A percentile compares a stretch with the other conserved stretches of the same genome.
Evolutionary conservation across 2,113 vertebrate species (phyloP).

Genomic region (Emydocephalus ijimae): DNA sequence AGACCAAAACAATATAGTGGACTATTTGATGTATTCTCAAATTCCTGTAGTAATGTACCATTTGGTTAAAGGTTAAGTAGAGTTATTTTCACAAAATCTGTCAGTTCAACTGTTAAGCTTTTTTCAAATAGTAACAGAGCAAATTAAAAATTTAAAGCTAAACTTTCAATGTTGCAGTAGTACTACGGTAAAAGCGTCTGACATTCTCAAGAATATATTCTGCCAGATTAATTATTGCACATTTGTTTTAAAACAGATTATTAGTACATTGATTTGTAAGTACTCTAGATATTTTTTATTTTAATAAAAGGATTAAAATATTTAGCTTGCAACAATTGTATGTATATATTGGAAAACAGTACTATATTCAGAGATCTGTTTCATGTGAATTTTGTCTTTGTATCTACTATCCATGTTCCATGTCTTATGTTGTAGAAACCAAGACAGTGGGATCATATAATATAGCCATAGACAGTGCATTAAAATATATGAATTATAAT

Average conservation of each 20-base stretch:
- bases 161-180: not conserved
- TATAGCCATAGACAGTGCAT: not conserved
- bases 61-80: not conserved
- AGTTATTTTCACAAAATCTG: not conserved
- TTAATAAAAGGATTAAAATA: not conserved
- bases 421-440: not conserved
- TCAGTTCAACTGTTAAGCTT: not conserved
- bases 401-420: not conserved
- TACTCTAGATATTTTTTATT: not conserved
- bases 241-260: not conserved
- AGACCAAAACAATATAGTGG: not conserved
- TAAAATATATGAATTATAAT: not conserved
- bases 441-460: not conserved
- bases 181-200: not conserved
- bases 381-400: not conserved
- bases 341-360: not conserved
- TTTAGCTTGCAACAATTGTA: not conserved
- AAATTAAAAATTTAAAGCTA: not conserved
- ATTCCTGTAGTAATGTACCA: rapidly evolving
- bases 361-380: not conserved
- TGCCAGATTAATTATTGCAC: not conserved
- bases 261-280: not conserved
- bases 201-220: not conserved
- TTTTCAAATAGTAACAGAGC: not conserved
- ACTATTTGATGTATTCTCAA: rapidly evolving